These are phyloP conservation scores for Girardia tigrina DNA, from an alignment of 2,888 invertebrate species.

Conservation along the genomic window DNA sequence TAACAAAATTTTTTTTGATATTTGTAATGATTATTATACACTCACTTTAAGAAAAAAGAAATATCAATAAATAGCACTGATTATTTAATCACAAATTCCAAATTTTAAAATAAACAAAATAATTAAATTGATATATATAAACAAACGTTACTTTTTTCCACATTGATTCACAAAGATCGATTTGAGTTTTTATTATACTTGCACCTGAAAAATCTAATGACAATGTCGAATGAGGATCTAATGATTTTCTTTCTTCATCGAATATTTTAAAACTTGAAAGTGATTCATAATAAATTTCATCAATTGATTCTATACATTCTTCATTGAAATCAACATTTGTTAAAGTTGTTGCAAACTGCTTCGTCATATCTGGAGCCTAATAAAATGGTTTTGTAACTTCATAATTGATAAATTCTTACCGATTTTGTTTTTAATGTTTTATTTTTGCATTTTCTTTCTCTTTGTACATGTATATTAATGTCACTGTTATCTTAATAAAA, in stretches of 20 bases:
- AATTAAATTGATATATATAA: not conserved
- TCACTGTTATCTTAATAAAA: slow-evolving; percentile 17
- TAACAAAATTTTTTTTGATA: not conserved
- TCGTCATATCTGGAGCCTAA: not conserved
- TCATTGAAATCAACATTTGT: not conserved
- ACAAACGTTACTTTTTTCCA: not conserved
- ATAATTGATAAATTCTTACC: not conserved
- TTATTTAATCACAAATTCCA: too few species aligned
- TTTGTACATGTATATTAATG: not conserved
- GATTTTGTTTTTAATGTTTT: not conserved
- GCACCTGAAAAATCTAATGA: slow-evolving; percentile 5
- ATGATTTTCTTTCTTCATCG: not conserved
- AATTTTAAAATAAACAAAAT: too few species aligned
- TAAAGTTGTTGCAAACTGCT: not conserved
- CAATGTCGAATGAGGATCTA: not conserved
- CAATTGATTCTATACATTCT: not conserved
- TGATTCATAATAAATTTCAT: not conserved
- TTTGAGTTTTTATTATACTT: slow-evolving; percentile 16
- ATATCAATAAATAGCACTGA: too few species aligned
- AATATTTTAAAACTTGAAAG: not conserved
- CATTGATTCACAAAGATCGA: slow-evolving; percentile 1
- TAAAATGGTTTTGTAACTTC: not conserved
- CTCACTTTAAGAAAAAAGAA: too few species aligned
- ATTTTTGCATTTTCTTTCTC: not conserved
- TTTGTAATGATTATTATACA: too few species aligned